Evolutionary conservation across 1,140 invertebrate genomes (phyloP).

Genomic region (Drosophila nikananu): DNA sequence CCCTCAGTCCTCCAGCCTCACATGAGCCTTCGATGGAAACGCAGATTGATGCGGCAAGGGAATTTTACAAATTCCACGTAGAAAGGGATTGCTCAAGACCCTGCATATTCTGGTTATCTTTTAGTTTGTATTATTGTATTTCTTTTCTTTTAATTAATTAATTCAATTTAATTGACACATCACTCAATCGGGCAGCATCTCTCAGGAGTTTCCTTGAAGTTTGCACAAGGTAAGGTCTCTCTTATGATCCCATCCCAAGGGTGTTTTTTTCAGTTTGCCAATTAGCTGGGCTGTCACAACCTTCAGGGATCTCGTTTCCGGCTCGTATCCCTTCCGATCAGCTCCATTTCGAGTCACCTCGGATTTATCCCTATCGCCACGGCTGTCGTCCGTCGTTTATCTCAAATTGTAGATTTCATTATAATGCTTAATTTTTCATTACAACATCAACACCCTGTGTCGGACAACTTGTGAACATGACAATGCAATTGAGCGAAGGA

Average conservation of each 20-base stretch:
- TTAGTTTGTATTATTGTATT: neutral
- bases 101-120: neutral
- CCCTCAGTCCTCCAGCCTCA: too few relatives aligned
- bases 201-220: neutral
- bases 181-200: neutral
- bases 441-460: slow-evolving; percentile 82
- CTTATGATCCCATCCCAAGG: neutral
- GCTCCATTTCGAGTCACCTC: slow-evolving; percentile 44
- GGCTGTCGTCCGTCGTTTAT: slow-evolving; percentile 25
- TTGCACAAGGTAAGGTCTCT: neutral
- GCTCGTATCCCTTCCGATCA: slow-evolving; percentile 7
- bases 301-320: slow-evolving; percentile 14
- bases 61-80: slow-evolving; percentile 25
- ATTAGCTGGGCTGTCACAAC: slow-evolving; percentile 49
- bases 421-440: slow-evolving; percentile 80
- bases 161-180: too few relatives aligned
- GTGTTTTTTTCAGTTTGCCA: slow-evolving; percentile 27
- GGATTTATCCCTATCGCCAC: slow-evolving; percentile 10
- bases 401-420: slow-evolving; percentile 73
- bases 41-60: slow-evolving; percentile 34
- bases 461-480: slow-evolving; percentile 82
- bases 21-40: slow-evolving; percentile 4
- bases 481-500: slow-evolving; percentile 74
- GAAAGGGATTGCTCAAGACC: neutral
- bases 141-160: too few relatives aligned